Conservation (phyloP, 2,113 vertebrate genomes). For the Ceyx margarethae region DNA sequence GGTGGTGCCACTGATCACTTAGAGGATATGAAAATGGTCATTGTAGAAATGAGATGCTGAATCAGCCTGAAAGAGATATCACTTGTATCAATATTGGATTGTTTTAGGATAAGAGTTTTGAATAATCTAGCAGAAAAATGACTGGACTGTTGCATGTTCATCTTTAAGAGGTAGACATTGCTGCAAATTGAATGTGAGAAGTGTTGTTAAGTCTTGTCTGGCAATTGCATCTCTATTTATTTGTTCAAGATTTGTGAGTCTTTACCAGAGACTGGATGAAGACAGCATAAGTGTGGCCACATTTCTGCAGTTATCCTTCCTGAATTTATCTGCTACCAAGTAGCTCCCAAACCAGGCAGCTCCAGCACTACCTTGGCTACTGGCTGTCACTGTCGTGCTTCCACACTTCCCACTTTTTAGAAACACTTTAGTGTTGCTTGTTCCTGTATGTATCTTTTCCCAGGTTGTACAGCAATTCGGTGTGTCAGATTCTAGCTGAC, state of each 20-base stretch:
- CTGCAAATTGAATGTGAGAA: neutral
- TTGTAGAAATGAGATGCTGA: slow-evolving; percentile 33
- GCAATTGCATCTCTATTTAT: neutral
- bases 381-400: neutral
- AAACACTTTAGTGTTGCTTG: neutral
- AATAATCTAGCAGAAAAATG: neutral
- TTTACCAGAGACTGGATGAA: neutral
- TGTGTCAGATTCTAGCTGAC: neutral
- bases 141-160: neutral
- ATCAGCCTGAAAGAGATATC: slow-evolving; percentile 1
- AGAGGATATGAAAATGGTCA: neutral
- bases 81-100: neutral
- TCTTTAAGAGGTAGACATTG: neutral
- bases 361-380: neutral
- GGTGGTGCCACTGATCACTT: neutral
- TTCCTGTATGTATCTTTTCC: neutral
- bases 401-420: neutral
- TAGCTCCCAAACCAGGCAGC: neutral
- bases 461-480: neutral
- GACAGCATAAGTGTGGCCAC: neutral
- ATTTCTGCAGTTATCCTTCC: neutral
- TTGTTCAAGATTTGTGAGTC: neutral
- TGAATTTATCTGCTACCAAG: neutral
- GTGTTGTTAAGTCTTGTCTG: neutral
- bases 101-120: neutral